phyloP scores from a whole-genome alignment of 2,797 vertebrate genomes.

The Microhierax caerulescens region DNA sequence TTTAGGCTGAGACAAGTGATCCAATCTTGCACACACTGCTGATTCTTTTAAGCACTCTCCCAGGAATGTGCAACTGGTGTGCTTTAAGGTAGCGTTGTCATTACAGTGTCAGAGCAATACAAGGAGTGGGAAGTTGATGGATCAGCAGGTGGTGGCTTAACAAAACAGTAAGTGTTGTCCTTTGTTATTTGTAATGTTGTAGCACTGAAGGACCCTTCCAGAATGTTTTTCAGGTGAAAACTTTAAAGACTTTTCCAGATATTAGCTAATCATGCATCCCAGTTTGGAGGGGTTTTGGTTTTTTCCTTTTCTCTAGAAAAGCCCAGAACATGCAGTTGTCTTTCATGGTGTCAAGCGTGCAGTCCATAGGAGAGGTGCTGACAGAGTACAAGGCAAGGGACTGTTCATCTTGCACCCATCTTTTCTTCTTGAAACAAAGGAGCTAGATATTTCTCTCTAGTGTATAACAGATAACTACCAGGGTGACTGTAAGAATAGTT shows the following conservation, averaged over 20 bases:
- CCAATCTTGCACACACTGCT: not conserved
- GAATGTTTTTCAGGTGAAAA: not conserved
- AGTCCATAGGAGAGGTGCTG: not conserved
- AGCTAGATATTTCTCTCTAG: not conserved
- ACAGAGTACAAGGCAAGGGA: not conserved
- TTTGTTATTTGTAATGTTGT: not conserved
- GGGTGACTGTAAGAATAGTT: not conserved
- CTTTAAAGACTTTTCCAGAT: not conserved
- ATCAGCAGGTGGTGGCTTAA: not conserved
- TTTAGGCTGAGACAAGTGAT: not conserved
- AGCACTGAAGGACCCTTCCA: not conserved
- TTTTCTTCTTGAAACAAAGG: slow-evolving; percentile 12
- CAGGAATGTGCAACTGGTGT: not conserved
- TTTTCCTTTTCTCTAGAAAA: not conserved
- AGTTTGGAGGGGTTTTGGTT: not conserved
- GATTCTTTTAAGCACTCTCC: not conserved
- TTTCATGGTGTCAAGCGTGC: not conserved
- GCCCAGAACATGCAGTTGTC: not conserved
- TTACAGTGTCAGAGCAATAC: not conserved
- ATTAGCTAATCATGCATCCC: not conserved
- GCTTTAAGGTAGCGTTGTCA: not conserved
- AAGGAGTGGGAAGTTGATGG: not conserved
- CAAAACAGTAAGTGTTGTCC: not conserved
- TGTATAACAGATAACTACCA: not conserved
- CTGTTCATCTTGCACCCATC: not conserved